Conservation (phyloP, 1,140 invertebrate genomes). For the Zaprionus tsacasi region DNA sequence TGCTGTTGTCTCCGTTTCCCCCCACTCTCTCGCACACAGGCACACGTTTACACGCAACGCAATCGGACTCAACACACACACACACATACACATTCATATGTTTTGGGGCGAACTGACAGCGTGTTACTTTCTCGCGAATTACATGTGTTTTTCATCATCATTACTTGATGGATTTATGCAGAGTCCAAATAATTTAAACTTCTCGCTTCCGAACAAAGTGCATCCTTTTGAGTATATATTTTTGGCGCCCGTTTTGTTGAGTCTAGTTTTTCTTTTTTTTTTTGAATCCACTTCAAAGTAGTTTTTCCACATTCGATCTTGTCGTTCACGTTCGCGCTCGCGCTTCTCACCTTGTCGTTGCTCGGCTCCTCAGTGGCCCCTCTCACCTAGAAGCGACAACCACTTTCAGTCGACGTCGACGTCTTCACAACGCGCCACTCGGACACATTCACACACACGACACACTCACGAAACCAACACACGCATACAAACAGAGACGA, state of each 20-base stretch:
- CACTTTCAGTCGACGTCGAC: slow-evolving; percentile 72
- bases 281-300: slow-evolving; percentile 63
- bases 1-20: slow-evolving; percentile 29
- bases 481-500: slow-evolving; percentile 21
- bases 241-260: slow-evolving; percentile 55
- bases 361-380: slow-evolving; percentile 26
- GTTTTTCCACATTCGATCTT: slow-evolving; percentile 69
- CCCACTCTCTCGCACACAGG: slow-evolving; percentile 35
- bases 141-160: slow-evolving; percentile 74
- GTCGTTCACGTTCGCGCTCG: slow-evolving; percentile 55
- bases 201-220: background rate
- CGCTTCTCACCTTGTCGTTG: slow-evolving; percentile 62
- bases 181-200: slow-evolving; percentile 5
- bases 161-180: slow-evolving; percentile 20
- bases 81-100: slow-evolving; percentile 48
- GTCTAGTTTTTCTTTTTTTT: slow-evolving; percentile 53
- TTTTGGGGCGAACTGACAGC: slow-evolving; percentile 73
- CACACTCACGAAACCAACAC: slow-evolving; percentile 18
- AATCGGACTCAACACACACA: slow-evolving; percentile 33
- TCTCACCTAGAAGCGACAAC: slow-evolving; percentile 60
- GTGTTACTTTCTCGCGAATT: slow-evolving; percentile 82
- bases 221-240: slow-evolving; percentile 31
- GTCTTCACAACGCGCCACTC: slow-evolving; percentile 57
- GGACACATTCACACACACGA: slow-evolving; percentile 47
- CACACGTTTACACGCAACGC: slow-evolving; percentile 40